Evolutionary conservation across 2,113 vertebrate genomes (phyloP).

Genomic region (Microtus pennsylvanicus): DNA sequence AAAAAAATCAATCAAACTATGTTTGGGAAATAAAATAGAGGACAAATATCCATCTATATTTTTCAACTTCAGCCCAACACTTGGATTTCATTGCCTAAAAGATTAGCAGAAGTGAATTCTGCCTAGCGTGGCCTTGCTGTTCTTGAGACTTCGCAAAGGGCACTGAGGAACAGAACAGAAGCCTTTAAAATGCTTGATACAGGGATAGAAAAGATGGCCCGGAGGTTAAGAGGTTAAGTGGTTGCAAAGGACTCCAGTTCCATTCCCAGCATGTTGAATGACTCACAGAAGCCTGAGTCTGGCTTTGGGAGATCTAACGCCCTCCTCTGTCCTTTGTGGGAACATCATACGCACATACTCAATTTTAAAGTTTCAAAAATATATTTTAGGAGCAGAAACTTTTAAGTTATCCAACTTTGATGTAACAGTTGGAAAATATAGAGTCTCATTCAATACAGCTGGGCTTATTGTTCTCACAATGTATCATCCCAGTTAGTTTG

Average conservation of each 20-base stretch:
- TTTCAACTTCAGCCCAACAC: neutral
- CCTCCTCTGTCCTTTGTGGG: neutral
- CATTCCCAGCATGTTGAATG: no score
- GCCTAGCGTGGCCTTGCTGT: no score
- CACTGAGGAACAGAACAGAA: neutral
- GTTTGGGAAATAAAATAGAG: neutral
- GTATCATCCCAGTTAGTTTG: neutral
- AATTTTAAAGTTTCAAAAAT: neutral
- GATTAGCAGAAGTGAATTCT: neutral
- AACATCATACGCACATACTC: neutral
- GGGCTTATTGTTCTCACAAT: neutral
- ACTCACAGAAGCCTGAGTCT: neutral
- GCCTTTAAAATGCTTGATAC: neutral
- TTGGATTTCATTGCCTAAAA: conserved; percentile 1
- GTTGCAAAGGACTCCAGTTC: neutral
- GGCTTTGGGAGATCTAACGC: neutral
- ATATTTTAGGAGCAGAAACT: neutral
- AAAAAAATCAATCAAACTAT: neutral
- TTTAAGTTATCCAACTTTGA: neutral
- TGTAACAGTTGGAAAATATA: neutral
- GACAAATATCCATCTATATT: neutral
- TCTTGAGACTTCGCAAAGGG: neutral
- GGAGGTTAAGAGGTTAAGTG: neutral
- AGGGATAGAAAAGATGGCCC: no score
- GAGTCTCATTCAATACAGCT: neutral